phyloP scores from a whole-genome alignment of 2,888 invertebrate species.

The Sicus ferrugineus region DNA sequence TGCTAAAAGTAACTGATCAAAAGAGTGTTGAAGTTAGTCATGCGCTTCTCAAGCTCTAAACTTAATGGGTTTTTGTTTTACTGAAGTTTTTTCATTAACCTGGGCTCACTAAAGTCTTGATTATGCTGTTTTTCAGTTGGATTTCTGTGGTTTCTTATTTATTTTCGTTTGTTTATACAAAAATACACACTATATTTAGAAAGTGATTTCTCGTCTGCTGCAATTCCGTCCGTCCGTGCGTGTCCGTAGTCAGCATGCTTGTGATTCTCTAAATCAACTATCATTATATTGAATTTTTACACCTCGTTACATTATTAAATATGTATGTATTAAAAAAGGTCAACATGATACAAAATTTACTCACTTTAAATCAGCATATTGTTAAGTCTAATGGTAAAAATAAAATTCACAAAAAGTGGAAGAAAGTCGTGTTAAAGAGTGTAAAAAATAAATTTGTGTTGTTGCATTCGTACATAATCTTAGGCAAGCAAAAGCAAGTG shows the following conservation, averaged over 20 bases:
- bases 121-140: too few relatives aligned
- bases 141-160: too few relatives aligned
- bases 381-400: conserved; percentile 2
- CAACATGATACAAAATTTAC: neutral
- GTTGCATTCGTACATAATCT: neutral
- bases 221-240: neutral
- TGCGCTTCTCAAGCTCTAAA: too few relatives aligned
- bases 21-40: too few relatives aligned
- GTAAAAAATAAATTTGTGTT: neutral
- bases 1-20: too few relatives aligned
- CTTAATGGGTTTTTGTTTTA: too few relatives aligned
- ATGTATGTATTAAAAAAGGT: conserved; percentile 5
- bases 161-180: conserved; percentile 23
- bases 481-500: neutral
- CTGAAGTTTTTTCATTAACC: too few relatives aligned
- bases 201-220: conserved; percentile 16
- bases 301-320: conserved; percentile 11
- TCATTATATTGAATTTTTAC: conserved; percentile 23
- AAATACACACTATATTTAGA: conserved; percentile 34
- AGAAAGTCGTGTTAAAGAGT: neutral
- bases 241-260: neutral
- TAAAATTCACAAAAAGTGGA: neutral
- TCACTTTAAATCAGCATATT: conserved; percentile 25
- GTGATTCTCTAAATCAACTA: conserved; percentile 3
- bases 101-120: too few relatives aligned